Percentiles rank a stretch among this genome's conserved stretches.
Evolutionary conservation across 2,888 invertebrate genomes (phyloP).

Genomic region (Heteromyza rotundicornis): DNA sequence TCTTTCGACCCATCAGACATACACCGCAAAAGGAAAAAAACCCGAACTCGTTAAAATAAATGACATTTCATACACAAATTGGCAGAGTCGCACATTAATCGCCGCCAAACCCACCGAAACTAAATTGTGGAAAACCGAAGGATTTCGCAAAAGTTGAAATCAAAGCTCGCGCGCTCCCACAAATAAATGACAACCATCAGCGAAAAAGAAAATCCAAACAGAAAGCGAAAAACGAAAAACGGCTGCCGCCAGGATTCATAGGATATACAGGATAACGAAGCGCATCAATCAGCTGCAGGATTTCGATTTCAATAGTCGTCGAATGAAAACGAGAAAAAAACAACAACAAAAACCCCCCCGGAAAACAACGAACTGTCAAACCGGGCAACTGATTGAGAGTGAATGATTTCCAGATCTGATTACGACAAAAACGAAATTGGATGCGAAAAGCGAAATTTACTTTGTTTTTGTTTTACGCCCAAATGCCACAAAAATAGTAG

Average conservation of each 20-base stretch:
- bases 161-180: background rate
- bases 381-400: conserved; percentile 1
- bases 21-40: too few species aligned
- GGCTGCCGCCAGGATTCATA: conserved; percentile 35
- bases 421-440: background rate
- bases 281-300: conserved; percentile 20
- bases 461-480: too few species aligned
- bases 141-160: background rate
- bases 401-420: conserved; percentile 2
- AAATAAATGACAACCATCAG: conserved; percentile 1
- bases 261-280: conserved; percentile 25
- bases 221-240: background rate
- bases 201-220: background rate
- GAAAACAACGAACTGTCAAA: background rate
- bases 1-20: too few species aligned
- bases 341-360: background rate
- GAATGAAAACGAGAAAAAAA: background rate
- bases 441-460: background rate
- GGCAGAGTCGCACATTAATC: too few species aligned
- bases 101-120: background rate
- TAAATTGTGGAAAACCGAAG: background rate
- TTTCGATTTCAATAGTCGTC: conserved; percentile 3
- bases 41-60: too few species aligned
- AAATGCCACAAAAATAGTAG: too few species aligned
- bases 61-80: too few species aligned